phyloP scores from a whole-genome alignment of 2,888 invertebrate genomes.

The Drosophila paramelanica region DNA sequence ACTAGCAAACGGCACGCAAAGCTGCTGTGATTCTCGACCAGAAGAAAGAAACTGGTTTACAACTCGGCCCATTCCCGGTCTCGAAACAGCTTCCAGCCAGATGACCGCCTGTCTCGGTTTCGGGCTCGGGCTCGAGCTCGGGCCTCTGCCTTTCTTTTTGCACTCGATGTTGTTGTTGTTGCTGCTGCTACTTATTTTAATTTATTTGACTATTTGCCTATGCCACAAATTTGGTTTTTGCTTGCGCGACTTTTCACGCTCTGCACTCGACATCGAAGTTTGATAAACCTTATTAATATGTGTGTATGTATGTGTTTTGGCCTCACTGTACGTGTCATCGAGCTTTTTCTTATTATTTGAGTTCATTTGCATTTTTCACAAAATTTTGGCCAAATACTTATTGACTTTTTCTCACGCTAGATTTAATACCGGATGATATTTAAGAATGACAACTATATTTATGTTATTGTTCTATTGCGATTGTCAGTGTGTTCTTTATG shows the following conservation, averaged over 20 bases:
- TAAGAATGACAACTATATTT: constrained; percentile 77
- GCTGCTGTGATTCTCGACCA: constrained; percentile 75
- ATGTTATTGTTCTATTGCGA: constrained; percentile 53
- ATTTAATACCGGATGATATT: constrained; percentile 78
- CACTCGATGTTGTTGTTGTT: constrained; percentile 19
- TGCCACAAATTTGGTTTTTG: constrained; percentile 33
- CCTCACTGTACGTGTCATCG: not conserved
- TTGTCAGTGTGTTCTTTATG: constrained; percentile 49
- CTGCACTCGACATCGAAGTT: constrained; percentile 6
- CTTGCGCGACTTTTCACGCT: not conserved
- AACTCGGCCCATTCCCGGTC: constrained; percentile 29
- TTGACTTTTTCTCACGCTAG: constrained; percentile 74
- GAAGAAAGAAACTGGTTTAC: constrained; percentile 51
- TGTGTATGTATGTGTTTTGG: not conserved
- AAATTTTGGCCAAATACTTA: constrained; percentile 41
- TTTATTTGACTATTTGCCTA: constrained; percentile 46
- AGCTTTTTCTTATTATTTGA: constrained; percentile 15
- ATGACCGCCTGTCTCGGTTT: constrained; percentile 34
- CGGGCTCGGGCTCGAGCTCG: not conserved
- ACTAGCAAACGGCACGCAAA: constrained; percentile 75
- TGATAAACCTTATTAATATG: constrained; percentile 5
- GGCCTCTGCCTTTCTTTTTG: constrained; percentile 58
- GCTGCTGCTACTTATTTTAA: constrained; percentile 38
- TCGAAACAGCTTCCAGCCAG: constrained; percentile 25
- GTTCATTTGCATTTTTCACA: constrained; percentile 30